Percentiles rank a stretch among this genome's conserved stretches.
Evolutionary conservation across 2,113 vertebrate species (phyloP).

Genomic region (Pygoscelis antarcticus): DNA sequence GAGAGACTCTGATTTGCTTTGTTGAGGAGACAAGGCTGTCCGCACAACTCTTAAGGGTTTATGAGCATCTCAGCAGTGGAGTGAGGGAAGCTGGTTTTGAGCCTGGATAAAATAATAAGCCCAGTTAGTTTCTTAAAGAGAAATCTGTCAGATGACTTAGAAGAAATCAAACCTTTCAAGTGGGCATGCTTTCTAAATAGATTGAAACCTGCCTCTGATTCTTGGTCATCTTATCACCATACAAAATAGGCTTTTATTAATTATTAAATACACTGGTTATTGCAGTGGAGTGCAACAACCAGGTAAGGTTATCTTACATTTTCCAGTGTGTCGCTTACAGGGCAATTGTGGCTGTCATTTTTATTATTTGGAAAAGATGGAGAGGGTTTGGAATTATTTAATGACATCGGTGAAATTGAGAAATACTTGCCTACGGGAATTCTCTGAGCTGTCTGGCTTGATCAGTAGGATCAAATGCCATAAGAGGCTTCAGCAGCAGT

Average conservation of each 20-base stretch:
- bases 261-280: background rate
- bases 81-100: background rate
- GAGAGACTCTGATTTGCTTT: background rate
- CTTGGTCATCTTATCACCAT: background rate
- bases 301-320: background rate
- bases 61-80: background rate
- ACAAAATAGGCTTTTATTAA: background rate
- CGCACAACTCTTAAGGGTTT: background rate
- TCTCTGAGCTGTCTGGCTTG: background rate
- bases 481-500: background rate
- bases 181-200: background rate
- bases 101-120: background rate
- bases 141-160: background rate
- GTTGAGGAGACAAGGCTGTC: background rate
- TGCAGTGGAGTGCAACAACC: background rate
- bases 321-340: background rate
- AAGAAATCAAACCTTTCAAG: background rate
- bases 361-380: background rate
- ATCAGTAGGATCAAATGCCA: background rate
- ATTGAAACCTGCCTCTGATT: background rate
- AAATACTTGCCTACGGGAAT: slow-evolving; percentile 12
- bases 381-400: background rate
- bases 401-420: background rate
- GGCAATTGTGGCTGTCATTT: background rate
- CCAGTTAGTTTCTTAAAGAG: background rate